Percentiles rank a stretch among this genome's conserved stretches.
phyloP scores from a whole-genome alignment of 2,888 invertebrate species.

The Hydraecia micacea region DNA sequence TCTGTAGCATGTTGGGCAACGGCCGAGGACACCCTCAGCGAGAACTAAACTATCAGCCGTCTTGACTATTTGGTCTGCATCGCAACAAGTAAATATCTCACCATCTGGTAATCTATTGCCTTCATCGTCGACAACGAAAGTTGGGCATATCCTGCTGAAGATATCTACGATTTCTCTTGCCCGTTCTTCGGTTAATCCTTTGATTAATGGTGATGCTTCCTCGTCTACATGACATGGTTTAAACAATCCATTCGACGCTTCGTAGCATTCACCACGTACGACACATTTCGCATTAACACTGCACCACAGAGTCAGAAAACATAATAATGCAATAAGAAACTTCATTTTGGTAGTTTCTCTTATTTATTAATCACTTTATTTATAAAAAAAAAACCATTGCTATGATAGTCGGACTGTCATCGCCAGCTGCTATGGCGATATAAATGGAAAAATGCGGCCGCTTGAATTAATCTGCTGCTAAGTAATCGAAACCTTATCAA shows the following conservation, averaged over 20 bases:
- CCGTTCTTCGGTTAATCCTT: conserved; percentile 75
- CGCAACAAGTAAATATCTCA: conserved; percentile 91
- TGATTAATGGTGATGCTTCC: conserved; percentile 71
- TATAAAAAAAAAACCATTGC: conserved; percentile 43
- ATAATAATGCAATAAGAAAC: conserved; percentile 57
- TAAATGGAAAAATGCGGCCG: conserved; percentile 63
- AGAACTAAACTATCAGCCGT: conserved; percentile 90
- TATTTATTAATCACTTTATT: conserved; percentile 20
- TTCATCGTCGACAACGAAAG: conserved; percentile 83
- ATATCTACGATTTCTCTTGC: conserved; percentile 78
- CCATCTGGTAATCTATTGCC: conserved; percentile 76
- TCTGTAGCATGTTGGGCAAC: conserved; percentile 95
- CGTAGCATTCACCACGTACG: conserved; percentile 78
- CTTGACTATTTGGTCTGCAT: conserved; percentile 83
- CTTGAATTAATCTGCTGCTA: conserved; percentile 67
- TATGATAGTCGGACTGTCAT: conserved; percentile 16
- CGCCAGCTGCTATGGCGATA: conserved; percentile 31
- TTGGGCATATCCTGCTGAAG: conserved; percentile 91
- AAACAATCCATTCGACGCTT: conserved; percentile 67
- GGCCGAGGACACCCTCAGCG: conserved; percentile 92
- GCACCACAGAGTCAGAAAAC: conserved; percentile 73
- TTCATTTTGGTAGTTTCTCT: conserved; percentile 71
- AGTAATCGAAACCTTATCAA: conserved; percentile 79
- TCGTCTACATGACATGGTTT: conserved; percentile 76
- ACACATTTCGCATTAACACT: conserved; percentile 76